Evolutionary conservation across 2,888 invertebrate genomes (phyloP), one percentile per base, ranked within the genome.

Genomic region (Microplitis manilae): DNA sequence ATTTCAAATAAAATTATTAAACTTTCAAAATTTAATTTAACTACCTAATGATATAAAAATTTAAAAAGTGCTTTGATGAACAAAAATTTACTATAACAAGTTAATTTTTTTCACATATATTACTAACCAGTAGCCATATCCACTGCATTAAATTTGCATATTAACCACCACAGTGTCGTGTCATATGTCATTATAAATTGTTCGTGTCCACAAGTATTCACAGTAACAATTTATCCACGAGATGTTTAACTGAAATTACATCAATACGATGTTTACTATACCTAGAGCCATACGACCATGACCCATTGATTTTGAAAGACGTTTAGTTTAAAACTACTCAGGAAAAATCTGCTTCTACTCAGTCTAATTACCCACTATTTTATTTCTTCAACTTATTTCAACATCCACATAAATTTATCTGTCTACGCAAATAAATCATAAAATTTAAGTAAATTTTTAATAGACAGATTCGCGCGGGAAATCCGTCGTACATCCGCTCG

Each of bases 221-320:
- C 50, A 50, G 50, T 50, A 50, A 50, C 50, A 13, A 8, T 50
- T 50, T 50, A 50, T 50, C 13, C 50, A 50, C 50, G 50, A 50
- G 50, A 50, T 50, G 13, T 9, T 8, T 50, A 50, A 50, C 9
- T 50, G 50, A 50, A 50, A 50, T 50, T 13, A 50, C 50, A 50
- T 50, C 50, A 50, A 50, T 50, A 50, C 50, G 9, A 50, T 50
- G 50, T 50, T 50, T 50, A 50, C 50, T 50, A 50, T 8, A 13
- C 13, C 1, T 50, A 50, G 50, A 50, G 9, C 50, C 13, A 13
- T 50, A 50, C 50, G 50, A 50, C 50, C 50, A 50, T 50, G 50
- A 50, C 50, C 50, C 50, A 50, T 50, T 50, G 50, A 50, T 50
- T 50, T 50, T 50, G 50, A 50, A 50, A 50, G 50, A 50, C 50